These are phyloP conservation scores for Aphelenchoides bicaudatus DNA, from an alignment of 2,888 invertebrate species.

Conservation along the genomic window DNA sequence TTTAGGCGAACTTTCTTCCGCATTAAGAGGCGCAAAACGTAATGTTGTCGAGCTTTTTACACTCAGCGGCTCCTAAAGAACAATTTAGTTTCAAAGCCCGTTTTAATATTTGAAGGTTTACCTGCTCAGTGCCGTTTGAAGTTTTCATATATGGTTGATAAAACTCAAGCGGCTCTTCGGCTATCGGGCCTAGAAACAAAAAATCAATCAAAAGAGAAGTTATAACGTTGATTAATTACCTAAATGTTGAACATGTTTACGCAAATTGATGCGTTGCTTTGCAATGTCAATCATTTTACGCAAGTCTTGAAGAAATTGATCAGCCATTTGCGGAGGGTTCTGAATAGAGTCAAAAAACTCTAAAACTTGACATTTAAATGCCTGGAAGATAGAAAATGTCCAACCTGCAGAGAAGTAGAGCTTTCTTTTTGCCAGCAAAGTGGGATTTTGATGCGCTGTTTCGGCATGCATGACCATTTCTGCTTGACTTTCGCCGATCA, in stretches of 20 bases:
- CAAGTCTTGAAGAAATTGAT: slow-evolving; percentile 76
- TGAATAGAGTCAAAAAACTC: slow-evolving; percentile 83
- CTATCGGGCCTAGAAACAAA: too few species aligned
- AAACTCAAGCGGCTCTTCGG: slow-evolving; percentile 17
- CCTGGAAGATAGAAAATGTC: neutral
- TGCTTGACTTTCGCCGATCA: slow-evolving; percentile 7
- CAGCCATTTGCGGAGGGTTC: slow-evolving; percentile 83
- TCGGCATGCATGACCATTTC: neutral
- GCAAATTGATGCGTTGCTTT: slow-evolving; percentile 64
- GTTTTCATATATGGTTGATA: slow-evolving; percentile 30
- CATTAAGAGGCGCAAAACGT: neutral
- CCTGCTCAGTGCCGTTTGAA: neutral
- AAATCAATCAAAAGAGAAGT: too few species aligned
- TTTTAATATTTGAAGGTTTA: neutral
- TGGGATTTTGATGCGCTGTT: neutral
- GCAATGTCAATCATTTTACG: slow-evolving; percentile 84
- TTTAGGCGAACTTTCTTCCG: slow-evolving; percentile 28
- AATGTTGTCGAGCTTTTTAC: slow-evolving; percentile 6
- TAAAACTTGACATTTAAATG: slow-evolving; percentile 36
- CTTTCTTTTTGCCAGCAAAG: slow-evolving; percentile 29
- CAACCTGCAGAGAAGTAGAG: slow-evolving; percentile 43
- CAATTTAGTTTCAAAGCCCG: too few species aligned
- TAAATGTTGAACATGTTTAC: slow-evolving; percentile 41
- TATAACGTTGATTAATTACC: too few species aligned
- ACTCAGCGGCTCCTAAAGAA: too few species aligned